Percentiles rank a stretch among this genome's conserved stretches.
phyloP scores from a whole-genome alignment of 2,113 vertebrate genomes.

The Gallinago jamesoni region DNA sequence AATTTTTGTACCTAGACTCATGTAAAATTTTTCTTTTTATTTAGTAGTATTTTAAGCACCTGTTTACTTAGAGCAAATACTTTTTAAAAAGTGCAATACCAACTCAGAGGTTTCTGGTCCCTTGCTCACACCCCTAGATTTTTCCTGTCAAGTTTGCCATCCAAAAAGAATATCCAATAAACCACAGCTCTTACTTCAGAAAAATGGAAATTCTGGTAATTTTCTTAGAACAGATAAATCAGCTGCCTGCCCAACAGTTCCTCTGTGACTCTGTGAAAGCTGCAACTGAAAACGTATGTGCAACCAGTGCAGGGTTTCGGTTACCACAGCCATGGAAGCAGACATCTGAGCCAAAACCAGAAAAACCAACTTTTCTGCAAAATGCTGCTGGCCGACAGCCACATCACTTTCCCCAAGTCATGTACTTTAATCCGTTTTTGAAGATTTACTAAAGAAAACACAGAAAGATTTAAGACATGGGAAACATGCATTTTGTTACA shows the following conservation, averaged over 20 bases:
- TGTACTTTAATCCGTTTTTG: background rate
- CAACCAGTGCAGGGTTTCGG: background rate
- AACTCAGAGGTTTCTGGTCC: background rate
- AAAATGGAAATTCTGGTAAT: background rate
- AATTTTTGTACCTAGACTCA: background rate
- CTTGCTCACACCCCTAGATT: background rate
- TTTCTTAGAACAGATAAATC: background rate
- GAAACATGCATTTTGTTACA: background rate
- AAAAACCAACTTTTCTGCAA: background rate
- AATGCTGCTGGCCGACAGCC: background rate
- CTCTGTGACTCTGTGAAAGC: background rate
- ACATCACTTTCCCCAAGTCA: background rate
- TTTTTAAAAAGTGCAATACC: background rate
- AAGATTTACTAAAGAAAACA: background rate
- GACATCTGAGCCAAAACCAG: background rate
- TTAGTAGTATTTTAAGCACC: background rate
- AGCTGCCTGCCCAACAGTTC: background rate
- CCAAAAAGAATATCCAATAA: background rate
- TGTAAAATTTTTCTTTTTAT: background rate
- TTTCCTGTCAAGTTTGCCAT: background rate
- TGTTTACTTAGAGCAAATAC: background rate
- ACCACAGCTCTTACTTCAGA: background rate
- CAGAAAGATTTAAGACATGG: background rate
- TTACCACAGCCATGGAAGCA: background rate
- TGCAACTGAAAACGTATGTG: background rate